Base-by-base conservation (phyloP, 2,113 vertebrate genomes). In the Lophura nycthemera region DNA sequence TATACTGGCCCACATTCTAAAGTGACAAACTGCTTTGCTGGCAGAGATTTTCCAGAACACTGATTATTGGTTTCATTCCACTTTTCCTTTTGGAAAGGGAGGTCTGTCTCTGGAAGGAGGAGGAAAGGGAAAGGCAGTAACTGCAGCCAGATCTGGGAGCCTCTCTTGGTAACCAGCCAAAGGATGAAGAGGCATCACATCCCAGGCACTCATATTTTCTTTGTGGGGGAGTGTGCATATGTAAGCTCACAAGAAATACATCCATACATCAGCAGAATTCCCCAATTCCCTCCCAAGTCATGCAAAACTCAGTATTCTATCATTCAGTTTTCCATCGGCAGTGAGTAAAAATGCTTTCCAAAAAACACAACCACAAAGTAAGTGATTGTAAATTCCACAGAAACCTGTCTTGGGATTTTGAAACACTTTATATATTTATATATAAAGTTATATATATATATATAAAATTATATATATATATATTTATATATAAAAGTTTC, bases 331-430 rank as follows among this genome's bases (percentile, higher is more conserved):
- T 75, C 76, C 56, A 29, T 2, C 34, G 3, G 45, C 56, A 73
- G 7, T 0, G 42, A 76, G 64, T 18, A 34, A 64, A 89, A 88
- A 74, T 1, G 5, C 45, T 71, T 88, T 69, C 82, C 88, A 91
- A 83, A 64, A 0, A 0, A 38, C 38, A 42, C 69, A 77, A 71
- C 83, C 71, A 81, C 67, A 16, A 34, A 74, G 32, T 43, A 88
- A 86, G 0, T 2, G 27, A 42, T 15, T 59, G n/a, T 66, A 78
- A 94, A 83, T 94, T 67, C 57, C n/a, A 25, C 52, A 86, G 69
- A 11, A 83, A 83, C 88, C 80, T 56, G 8, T 90, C 73, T 61
- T 90, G 79, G 36, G 38, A 81, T 70, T 88, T 83, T 18, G 36
- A 83, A 40, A 66, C 38, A 38, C 29, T 30, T 30, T 19, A 29